Evolutionary conservation across 2,888 invertebrate genomes (phyloP).

Genomic region (Noctua comes): DNA sequence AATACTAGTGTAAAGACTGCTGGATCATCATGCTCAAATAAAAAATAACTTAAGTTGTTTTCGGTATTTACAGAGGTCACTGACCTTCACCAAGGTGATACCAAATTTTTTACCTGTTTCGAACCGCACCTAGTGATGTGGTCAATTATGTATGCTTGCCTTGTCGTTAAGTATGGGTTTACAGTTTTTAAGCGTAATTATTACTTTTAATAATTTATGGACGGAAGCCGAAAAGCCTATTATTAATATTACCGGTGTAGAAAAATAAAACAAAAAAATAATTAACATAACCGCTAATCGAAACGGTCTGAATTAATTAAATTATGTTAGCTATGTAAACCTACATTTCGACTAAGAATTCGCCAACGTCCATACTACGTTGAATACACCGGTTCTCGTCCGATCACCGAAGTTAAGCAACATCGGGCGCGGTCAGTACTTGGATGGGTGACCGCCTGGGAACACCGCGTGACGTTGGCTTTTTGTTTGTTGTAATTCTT

Average conservation of each 20-base stretch:
- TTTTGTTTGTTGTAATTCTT: constrained; percentile 65
- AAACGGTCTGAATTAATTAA: not conserved
- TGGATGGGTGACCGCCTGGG: constrained; percentile 88
- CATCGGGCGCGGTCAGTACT: constrained; percentile 88
- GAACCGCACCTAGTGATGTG: not conserved
- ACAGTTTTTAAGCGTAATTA: not conserved
- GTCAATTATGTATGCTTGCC: constrained; percentile 12
- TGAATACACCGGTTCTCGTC: constrained; percentile 88
- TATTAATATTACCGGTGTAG: not conserved
- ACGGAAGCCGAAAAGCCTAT: not conserved
- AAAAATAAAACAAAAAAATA: not conserved
- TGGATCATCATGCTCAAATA: not conserved
- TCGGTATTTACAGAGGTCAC: not conserved
- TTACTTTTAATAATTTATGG: not conserved
- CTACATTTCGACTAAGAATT: fast-evolving
- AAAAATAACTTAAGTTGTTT: not conserved
- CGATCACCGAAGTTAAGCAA: constrained; percentile 89
- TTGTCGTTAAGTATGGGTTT: not conserved
- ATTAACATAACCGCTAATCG: constrained; percentile 1
- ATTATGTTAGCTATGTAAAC: not conserved
- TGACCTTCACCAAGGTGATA: not conserved
- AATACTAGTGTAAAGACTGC: not conserved
- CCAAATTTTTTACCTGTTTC: not conserved
- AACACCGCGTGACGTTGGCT: constrained; percentile 84
- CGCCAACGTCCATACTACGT: constrained; percentile 82